phyloP scores from a whole-genome alignment of 2,797 vertebrate genomes.

The Parauchenoglanis punctatus region DNA sequence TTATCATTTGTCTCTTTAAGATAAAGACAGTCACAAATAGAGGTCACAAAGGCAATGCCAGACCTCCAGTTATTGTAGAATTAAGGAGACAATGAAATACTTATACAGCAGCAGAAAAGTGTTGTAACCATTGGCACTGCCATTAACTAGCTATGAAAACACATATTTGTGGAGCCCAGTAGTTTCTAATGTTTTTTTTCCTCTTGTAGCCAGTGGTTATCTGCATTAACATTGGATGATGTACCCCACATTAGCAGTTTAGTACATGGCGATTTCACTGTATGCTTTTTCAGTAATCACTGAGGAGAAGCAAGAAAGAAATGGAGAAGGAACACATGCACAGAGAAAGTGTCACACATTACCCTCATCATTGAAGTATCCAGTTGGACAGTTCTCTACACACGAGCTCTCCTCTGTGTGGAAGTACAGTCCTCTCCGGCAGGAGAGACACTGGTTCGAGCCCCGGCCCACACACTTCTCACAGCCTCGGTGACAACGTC shows the following conservation, averaged over 20 bases:
- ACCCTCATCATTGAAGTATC: slow-evolving; percentile 82
- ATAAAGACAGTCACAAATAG: background rate
- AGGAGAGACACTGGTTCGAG: slow-evolving; percentile 75
- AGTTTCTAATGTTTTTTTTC: background rate
- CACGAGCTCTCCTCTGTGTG: slow-evolving; percentile 76
- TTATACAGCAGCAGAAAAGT: background rate
- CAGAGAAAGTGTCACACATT: background rate
- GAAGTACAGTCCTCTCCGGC: slow-evolving; percentile 80
- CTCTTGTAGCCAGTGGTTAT: background rate
- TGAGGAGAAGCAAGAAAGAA: background rate
- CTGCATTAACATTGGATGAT: background rate
- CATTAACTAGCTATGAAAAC: background rate
- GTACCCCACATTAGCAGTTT: background rate
- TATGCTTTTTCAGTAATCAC: background rate
- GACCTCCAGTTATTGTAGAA: background rate
- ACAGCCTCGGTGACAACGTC: slow-evolving; percentile 81
- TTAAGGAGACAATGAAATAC: background rate
- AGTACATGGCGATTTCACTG: background rate
- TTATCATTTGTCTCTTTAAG: background rate
- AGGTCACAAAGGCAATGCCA: background rate
- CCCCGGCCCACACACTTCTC: slow-evolving; percentile 77
- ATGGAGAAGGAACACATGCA: background rate
- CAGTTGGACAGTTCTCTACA: slow-evolving; percentile 70
- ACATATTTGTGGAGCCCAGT: background rate
- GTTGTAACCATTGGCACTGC: background rate